Base-by-base conservation (phyloP, 2,797 vertebrate genomes). In the Odontamblyopus rebecca region DNA sequence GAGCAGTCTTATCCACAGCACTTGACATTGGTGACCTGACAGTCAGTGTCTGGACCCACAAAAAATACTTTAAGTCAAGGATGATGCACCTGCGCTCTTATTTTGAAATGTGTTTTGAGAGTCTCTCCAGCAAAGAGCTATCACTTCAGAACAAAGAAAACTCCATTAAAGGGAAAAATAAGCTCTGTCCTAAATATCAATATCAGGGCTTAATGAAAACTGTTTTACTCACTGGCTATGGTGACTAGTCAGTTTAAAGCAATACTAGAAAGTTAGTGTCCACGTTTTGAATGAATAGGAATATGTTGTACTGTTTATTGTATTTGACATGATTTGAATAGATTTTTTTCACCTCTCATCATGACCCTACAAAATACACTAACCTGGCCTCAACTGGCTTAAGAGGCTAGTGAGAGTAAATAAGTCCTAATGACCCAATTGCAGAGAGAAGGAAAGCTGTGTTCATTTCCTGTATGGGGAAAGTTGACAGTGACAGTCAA, bases 401-500 rank as follows among this genome's bases (percentile, higher is more conserved):
- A 48, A 48, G 41, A 48, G 44, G 13, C 5, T 15, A 44, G 44
- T 48, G 44, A 48, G 41, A 44, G 41, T 13, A 13, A 44, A 44
- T 12, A 19, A 1, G n/a, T 54, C 19, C 53, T 7, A 19, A 56
- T 56, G 48, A n/a, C 3, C 15, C 8, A 30, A 3, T 19, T 30
- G 30, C 30, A 60, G 80, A 77, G 60, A 41, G 38, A 50, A 9
- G 56, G 35, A 19, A 32, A 69, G 61, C 30, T 15, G 73, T 13
- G 61, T 72, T 79, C 50, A 71, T 82, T 81, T 80, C 77, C 81
- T 35, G 50, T 53, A 68, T 1, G 16, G 30, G 72, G 77, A 41
- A 61, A 66, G 69, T 63, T 69, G 81, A 85, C 80, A 79, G 76
- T 86, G 82, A 86, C 75, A 66, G 61, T 86, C 83, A 85, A 76